These are phyloP conservation scores for Heliconius eleuchia DNA, from an alignment of 1,140 invertebrate species.

Conservation along the genomic window DNA sequence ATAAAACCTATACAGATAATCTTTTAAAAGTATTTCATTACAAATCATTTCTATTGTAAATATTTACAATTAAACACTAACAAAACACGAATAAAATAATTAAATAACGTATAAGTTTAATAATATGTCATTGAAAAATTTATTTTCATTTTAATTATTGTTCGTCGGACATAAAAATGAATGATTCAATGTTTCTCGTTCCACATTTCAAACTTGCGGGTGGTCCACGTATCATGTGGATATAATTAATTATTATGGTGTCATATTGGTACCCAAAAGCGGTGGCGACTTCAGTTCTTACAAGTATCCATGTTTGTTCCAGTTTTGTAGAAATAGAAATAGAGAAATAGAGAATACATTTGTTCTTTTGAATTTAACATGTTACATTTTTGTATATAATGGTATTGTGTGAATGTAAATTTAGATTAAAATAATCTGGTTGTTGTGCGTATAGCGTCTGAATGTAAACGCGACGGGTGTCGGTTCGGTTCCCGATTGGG, in stretches of 20 bases:
- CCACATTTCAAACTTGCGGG: constrained; percentile 29
- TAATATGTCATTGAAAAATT: constrained; percentile 13
- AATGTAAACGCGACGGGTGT: no score
- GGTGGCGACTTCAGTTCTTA: constrained; percentile 1
- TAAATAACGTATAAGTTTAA: neutral
- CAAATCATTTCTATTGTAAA: neutral
- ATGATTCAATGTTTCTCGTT: neutral
- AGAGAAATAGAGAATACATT: neutral
- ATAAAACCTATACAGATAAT: no score
- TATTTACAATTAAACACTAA: neutral
- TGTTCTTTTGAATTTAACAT: neutral
- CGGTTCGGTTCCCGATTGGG: no score
- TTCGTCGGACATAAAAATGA: neutral
- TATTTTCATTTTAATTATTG: constrained; percentile 10
- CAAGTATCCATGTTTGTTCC: neutral
- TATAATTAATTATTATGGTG: constrained; percentile 38
- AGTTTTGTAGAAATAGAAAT: neutral
- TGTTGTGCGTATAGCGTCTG: neutral
- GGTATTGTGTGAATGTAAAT: neutral
- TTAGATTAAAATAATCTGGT: neutral
- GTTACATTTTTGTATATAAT: neutral
- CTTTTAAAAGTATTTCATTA: neutral
- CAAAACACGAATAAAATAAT: neutral
- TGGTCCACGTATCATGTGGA: constrained; percentile 37
- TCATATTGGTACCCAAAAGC: constrained; percentile 29